A percentile compares a stretch with the other conserved stretches of the same genome.
Conservation (phyloP, 2,888 invertebrate species). For the Agrochola lota region DNA sequence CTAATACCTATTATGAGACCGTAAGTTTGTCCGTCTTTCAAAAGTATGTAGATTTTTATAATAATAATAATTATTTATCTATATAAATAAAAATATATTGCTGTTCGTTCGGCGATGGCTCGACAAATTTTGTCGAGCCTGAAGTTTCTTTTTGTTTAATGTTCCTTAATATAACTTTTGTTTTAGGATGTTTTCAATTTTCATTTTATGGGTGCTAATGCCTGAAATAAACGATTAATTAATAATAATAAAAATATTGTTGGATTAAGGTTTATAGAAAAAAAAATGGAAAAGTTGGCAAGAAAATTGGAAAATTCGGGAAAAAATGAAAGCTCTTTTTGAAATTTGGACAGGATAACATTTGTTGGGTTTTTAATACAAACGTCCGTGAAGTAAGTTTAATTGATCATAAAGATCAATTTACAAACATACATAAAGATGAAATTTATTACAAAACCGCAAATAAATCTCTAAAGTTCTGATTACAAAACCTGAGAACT, state of each 20-base stretch:
- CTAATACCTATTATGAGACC: slow-evolving; percentile 27
- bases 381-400: not conserved
- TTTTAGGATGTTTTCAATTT: no score
- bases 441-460: not conserved
- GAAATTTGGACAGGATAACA: not conserved
- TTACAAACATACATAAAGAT: not conserved
- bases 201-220: no score
- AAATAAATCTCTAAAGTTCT: not conserved
- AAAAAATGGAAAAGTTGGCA: no score
- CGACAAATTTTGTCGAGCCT: no score
- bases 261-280: no score
- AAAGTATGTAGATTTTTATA: not conserved
- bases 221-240: no score
- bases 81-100: no score
- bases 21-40: slow-evolving; percentile 6
- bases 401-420: not conserved
- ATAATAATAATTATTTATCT: no score
- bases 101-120: no score
- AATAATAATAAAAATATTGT: no score
- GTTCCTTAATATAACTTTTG: no score
- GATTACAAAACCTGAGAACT: not conserved
- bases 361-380: not conserved
- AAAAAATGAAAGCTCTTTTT: not conserved
- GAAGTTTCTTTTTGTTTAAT: no score
- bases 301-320: not conserved